Evolutionary conservation across 2,888 invertebrate genomes (phyloP).

Genomic region (Ferrisia virgata): DNA sequence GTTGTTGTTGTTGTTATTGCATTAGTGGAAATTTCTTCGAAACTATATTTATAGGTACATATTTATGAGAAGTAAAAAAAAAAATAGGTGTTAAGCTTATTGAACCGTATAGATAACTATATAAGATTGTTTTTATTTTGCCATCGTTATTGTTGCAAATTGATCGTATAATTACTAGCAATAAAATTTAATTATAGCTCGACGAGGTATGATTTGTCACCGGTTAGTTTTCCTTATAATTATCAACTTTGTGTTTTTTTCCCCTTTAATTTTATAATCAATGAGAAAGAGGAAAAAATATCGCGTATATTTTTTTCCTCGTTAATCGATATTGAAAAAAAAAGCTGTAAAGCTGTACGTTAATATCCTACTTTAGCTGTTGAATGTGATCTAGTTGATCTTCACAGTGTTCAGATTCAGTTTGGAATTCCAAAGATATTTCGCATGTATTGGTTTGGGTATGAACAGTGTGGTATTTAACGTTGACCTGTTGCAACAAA

Average conservation of each 20-base stretch:
- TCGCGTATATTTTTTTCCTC: too few species aligned
- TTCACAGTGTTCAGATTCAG: not conserved
- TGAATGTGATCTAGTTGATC: not conserved
- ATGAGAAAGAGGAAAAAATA: not conserved
- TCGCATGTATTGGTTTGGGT: not conserved
- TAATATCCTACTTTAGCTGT: not conserved
- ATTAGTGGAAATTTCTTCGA: not conserved
- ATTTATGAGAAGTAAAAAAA: not conserved
- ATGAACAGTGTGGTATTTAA: not conserved
- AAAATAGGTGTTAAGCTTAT: not conserved
- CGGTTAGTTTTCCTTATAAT: not conserved
- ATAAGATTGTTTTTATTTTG: not conserved
- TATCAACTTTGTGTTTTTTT: not conserved
- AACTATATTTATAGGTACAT: not conserved
- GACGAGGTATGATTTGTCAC: not conserved
- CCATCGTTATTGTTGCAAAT: not conserved
- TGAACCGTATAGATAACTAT: too few species aligned
- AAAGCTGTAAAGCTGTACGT: not conserved
- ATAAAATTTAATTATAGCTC: not conserved
- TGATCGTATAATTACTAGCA: not conserved
- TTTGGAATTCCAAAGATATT: not conserved
- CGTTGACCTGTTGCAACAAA: not conserved
- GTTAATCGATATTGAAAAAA: not conserved
- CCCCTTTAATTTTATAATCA: too few species aligned
- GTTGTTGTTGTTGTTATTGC: too few species aligned